A percentile compares a stretch with the other conserved stretches of the same genome.
Evolutionary conservation across 2,888 invertebrate species (phyloP).

Genomic region (Rambutsinella grinnellia): DNA sequence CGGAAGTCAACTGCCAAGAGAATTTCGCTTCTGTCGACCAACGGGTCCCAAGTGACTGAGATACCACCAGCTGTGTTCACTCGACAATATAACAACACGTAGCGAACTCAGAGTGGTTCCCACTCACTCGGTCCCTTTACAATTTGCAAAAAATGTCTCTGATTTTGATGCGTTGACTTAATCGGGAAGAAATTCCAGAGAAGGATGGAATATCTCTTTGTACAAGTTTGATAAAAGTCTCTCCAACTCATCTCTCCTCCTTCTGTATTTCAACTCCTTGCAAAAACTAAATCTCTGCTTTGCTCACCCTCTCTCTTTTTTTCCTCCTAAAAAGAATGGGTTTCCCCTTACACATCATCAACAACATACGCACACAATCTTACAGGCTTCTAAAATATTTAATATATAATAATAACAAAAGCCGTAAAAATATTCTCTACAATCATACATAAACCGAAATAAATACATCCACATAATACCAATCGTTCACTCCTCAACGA

Average conservation of each 20-base stretch:
- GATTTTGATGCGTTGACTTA: neutral
- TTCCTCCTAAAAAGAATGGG: constrained; percentile 10
- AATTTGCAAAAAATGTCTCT: neutral
- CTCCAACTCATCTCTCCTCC: neutral
- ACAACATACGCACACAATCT: constrained; percentile 16
- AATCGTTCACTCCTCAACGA: constrained; percentile 35
- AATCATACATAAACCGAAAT: neutral
- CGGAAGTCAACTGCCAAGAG: neutral
- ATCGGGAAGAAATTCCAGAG: neutral
- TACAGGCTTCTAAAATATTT: neutral
- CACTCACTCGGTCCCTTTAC: constrained; percentile 78
- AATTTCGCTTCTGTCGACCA: constrained; percentile 22
- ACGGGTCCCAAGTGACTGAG: constrained; percentile 79
- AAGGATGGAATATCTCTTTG: neutral
- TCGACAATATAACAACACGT: constrained; percentile 76
- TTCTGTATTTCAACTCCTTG: neutral
- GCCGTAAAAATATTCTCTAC: neutral
- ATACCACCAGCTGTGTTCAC: constrained; percentile 99
- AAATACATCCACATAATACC: constrained; percentile 1
- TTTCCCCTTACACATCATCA: constrained; percentile 7
- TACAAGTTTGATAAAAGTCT: neutral
- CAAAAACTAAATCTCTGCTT: neutral
- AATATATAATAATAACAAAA: constrained; percentile 6
- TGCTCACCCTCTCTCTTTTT: neutral
- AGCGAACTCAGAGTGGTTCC: constrained; percentile 99